Base-by-base conservation (phyloP, 2,888 invertebrate species). In the Mayetiola destructor region DNA sequence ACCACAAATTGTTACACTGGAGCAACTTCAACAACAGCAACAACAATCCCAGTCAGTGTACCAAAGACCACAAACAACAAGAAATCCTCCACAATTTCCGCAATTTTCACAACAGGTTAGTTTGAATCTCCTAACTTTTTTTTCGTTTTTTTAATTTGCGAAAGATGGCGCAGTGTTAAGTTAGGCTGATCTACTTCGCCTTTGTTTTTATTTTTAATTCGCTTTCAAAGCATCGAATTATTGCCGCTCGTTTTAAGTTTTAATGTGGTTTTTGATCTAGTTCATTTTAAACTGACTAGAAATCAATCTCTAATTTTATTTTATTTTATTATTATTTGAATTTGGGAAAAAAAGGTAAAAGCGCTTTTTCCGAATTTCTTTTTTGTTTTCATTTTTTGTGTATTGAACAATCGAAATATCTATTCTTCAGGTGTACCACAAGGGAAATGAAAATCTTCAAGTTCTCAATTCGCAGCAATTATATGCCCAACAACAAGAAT, bases 401-500 rank as follows among this genome's bases (percentile, higher is more conserved):
- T 32, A 9, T 32, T 12, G 12, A 9, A 12, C 32, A 32, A 32
- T 9, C n/a, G n/a, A n/a, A n/a, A n/a, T n/a, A n/a, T n/a, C n/a
- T n/a, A n/a, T n/a, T n/a, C n/a, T 32, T 9, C 12, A 48, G 48
- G 48, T 54, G 10, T 77, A 77, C 66, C 79, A 80, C 65, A 77
- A 80, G 61, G 81, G 81, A 64, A 80, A 82, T 64, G 67, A 78
- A 1, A 79, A 80, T 61, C 71, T 75, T 52, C 76, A 77, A 63
- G 75, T 80, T 65, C 77, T 80, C 63, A 81, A 78, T 66, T 81
- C 81, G 0, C 79, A 80, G 63, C 80, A 82, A 65, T 68, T 82
- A 56, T 82, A 79, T 64, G 79, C 79, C 1, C 81, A 81, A 62
- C 81, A 81, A 62, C 80, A 84, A 64, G 80, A 82, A 65, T 74